phyloP scores from a whole-genome alignment of 2,113 vertebrate species.

The Microtus pennsylvanicus region DNA sequence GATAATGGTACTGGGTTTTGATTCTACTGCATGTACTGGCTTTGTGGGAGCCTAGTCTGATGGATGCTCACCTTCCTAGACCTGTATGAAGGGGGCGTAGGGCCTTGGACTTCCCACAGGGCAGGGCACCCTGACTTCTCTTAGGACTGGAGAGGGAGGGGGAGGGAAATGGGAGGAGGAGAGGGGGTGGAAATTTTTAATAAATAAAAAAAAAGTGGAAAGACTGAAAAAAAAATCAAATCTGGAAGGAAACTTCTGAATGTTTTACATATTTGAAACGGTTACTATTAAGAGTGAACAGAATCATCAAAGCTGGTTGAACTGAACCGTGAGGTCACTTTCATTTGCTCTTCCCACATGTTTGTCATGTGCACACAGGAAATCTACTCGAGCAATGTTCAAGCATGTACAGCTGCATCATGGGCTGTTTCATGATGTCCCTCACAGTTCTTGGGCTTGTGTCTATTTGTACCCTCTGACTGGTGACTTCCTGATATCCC shows the following conservation, averaged over 20 bases:
- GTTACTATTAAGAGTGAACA: not conserved
- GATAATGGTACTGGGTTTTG: no score
- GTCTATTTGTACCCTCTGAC: not conserved
- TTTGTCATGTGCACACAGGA: not conserved
- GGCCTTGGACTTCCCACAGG: no score
- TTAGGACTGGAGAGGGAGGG: no score
- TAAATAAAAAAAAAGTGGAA: not conserved
- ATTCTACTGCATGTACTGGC: no score
- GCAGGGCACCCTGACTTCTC: no score
- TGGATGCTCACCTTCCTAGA: no score
- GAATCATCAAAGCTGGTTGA: not conserved
- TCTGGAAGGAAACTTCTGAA: not conserved
- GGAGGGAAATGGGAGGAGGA: no score
- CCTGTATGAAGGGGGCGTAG: no score
- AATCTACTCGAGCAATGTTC: not conserved
- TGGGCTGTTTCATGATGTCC: not conserved
- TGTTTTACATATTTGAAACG: not conserved
- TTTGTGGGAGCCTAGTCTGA: no score
- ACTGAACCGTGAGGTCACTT: not conserved
- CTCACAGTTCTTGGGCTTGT: not conserved
- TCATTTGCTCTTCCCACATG: not conserved
- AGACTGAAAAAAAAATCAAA: not conserved
- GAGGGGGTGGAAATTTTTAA: no score
- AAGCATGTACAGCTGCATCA: not conserved
- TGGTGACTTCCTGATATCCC: not conserved